A percentile compares a stretch with the other conserved stretches of the same genome.
Conservation (phyloP, 2,113 vertebrate genomes). For the Stigmatopora nigra region DNA sequence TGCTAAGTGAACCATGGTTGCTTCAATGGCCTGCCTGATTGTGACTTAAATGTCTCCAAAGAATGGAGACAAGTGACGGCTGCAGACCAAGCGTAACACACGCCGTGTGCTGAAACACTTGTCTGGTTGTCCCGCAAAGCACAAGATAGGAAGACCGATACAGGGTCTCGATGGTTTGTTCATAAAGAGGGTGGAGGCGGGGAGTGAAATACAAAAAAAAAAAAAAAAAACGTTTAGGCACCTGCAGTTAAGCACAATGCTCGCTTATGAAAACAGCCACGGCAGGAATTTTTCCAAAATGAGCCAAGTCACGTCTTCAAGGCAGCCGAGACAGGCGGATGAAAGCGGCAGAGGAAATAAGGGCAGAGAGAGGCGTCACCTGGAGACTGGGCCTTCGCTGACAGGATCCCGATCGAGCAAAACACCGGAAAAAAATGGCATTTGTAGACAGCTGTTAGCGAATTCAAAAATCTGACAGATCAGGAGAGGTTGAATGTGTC, state of each 20-base stretch:
- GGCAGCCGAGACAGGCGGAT: slow-evolving; percentile 56
- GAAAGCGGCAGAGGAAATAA: slow-evolving; percentile 69
- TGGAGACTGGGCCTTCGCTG: slow-evolving; percentile 55
- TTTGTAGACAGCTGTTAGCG: slow-evolving; percentile 41
- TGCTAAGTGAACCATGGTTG: not conserved
- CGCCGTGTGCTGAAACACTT: slow-evolving; percentile 14
- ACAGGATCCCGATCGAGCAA: slow-evolving; percentile 68
- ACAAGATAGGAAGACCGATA: slow-evolving; percentile 67
- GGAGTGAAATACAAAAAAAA: not conserved
- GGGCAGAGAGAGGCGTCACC: slow-evolving; percentile 63
- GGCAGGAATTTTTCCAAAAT: slow-evolving; percentile 65
- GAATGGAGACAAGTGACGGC: slow-evolving; percentile 28
- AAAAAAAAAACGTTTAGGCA: slow-evolving; percentile 54
- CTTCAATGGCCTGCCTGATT: slow-evolving; percentile 13
- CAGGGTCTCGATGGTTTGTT: not conserved
- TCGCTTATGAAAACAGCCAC: slow-evolving; percentile 59
- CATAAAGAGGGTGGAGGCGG: slow-evolving; percentile 5
- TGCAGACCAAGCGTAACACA: slow-evolving; percentile 23
- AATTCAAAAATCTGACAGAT: slow-evolving; percentile 29
- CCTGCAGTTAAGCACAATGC: slow-evolving; percentile 72
- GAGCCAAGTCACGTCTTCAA: slow-evolving; percentile 71
- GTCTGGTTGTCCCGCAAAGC: slow-evolving; percentile 21
- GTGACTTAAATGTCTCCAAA: slow-evolving; percentile 24
- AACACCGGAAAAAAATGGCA: slow-evolving; percentile 43
- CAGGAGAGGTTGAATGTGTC: not conserved